Base-by-base conservation (phyloP, 1,140 invertebrate genomes). In the Heliconius eleuchia region DNA sequence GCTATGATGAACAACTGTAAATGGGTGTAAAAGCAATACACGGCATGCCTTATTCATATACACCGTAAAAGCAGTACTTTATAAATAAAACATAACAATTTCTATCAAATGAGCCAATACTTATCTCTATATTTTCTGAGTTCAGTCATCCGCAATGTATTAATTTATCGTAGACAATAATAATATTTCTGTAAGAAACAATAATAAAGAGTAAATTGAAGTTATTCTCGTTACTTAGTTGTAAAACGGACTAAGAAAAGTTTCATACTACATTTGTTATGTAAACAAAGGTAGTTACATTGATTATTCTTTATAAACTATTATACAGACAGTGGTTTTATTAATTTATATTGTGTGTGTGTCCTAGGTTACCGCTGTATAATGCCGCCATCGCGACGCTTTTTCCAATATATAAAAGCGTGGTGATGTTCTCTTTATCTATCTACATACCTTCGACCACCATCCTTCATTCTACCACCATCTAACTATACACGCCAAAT, bases 51-150 rank as follows among this genome's bases (percentile, higher is more conserved):
- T 66, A 30, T 66, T 66, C 60, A 66, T 66, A 27, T 66, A 66
- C 60, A 30, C 13, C 60, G 60, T 66, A 66, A 66, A 66, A 66
- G 60, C 60, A 66, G 60, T 66, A 23, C 27, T 66, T 66, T 66
- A 66, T 66, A 66, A 66, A 66, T 66, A 66, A 66, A 66, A 66
- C 60, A 66, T 66, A 23, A 66, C 23, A 66, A 66, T 66, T 66
- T 66, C 60, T 66, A 66, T 30, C 16, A 66, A 66, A 66, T 66
- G 60, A 66, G 60, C 60, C 27, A 27, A 66, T 66, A 66, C 60
- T 66, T 23, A 66, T 66, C 27, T 66, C 23, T 66, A 4, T 66
- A 66, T 30, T 52, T 66, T 27, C 9, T 27, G 60, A 66, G 60
- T 30, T 66, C 60, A 66, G 27, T 66, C 60, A 30, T 57, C 55